Conservation (phyloP, 2,888 invertebrate species). For the Rosalia funebris region DNA sequence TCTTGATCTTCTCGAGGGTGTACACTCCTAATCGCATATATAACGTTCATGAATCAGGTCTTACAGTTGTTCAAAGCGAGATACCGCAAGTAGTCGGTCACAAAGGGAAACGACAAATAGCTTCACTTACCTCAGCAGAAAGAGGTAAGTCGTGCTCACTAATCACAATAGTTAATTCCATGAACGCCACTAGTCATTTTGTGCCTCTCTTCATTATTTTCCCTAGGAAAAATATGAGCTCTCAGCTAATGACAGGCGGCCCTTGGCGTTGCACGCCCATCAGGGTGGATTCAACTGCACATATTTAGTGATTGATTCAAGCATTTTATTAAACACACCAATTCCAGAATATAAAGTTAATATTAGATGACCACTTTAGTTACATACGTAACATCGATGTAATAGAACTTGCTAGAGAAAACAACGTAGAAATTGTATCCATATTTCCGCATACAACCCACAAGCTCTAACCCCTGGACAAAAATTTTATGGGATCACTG, state of each 20-base stretch:
- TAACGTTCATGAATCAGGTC: constrained; percentile 58
- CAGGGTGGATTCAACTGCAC: no score
- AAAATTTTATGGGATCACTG: constrained; percentile 54
- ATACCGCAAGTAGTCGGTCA: constrained; percentile 48
- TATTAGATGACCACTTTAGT: no score
- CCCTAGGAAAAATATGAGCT: no score
- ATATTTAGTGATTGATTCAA: no score
- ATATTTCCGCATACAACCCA: constrained; percentile 55
- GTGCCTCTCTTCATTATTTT: constrained; percentile 55
- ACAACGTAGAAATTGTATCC: constrained; percentile 51
- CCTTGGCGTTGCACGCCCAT: no score
- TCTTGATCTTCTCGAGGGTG: constrained; percentile 10
- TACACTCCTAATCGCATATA: constrained; percentile 45
- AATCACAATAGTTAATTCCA: constrained; percentile 48
- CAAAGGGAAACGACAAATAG: constrained; percentile 46
- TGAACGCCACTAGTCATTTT: constrained; percentile 52
- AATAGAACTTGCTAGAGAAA: constrained; percentile 55
- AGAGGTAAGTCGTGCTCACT: constrained; percentile 52
- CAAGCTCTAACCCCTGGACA: constrained; percentile 47
- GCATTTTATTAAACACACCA: no score
- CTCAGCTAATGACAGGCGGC: no score
- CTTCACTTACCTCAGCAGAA: constrained; percentile 51
- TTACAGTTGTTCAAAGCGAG: constrained; percentile 53
- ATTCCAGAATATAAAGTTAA: no score
- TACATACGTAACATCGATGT: no score